phyloP scores from a whole-genome alignment of 2,113 vertebrate genomes.

The Chaetura pelagica region DNA sequence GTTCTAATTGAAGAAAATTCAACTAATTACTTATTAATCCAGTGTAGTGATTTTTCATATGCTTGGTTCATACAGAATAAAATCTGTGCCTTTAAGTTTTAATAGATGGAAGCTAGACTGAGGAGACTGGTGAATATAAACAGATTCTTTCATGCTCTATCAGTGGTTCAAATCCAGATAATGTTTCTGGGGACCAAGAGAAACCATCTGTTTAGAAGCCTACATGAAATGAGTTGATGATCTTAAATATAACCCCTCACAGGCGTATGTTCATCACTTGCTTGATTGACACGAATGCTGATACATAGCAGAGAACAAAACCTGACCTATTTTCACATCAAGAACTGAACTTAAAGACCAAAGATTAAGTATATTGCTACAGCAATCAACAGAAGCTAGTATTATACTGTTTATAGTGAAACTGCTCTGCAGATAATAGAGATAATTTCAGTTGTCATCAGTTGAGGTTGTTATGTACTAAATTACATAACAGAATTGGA shows the following conservation, averaged over 20 bases:
- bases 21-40: constrained; percentile 51
- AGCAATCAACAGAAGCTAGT: not conserved
- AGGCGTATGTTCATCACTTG: not conserved
- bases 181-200: constrained; percentile 17
- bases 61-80: constrained; percentile 20
- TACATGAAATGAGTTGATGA: constrained; percentile 36
- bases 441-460: constrained; percentile 1
- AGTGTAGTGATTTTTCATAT: constrained; percentile 4
- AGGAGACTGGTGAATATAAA: constrained; percentile 22
- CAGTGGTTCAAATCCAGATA: not conserved
- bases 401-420: not conserved
- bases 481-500: not conserved
- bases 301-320: constrained; percentile 5
- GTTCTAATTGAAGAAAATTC: constrained; percentile 47
- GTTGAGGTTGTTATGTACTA: not conserved
- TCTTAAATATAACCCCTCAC: constrained; percentile 41
- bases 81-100: constrained; percentile 36
- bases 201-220: constrained; percentile 59
- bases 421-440: not conserved
- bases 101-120: not conserved
- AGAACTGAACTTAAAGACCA: not conserved
- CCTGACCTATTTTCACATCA: not conserved
- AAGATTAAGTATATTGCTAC: not conserved
- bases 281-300: constrained; percentile 34
- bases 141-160: not conserved